Base-by-base conservation (phyloP, 1,140 invertebrate species). In the Lepidostoma basale region DNA sequence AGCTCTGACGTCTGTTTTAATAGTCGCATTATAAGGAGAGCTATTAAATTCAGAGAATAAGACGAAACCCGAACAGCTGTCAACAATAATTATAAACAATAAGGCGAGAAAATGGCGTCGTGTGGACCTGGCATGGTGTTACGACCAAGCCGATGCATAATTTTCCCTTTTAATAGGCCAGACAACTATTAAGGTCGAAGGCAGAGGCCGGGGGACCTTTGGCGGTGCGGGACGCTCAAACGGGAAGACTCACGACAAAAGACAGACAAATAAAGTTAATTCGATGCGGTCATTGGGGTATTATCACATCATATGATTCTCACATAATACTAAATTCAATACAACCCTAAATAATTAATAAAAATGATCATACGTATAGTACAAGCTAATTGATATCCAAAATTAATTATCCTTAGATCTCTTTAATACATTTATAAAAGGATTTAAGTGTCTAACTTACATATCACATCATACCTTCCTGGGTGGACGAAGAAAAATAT, bases 11-110 rank as follows among this genome's bases (percentile, higher is more conserved):
- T 49, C 25, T 22, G 18, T 49, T 49, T 49, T 49, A 49, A 49
- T 49, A 23, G 10, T 2, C 45, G 45, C 45, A 49, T 49, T 49
- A 22, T 49, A 49, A 18, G 6, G 45, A 12, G 18, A 25, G 12
- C 45, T 49, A 18, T 49, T 49, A 49, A 23, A 23, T 49, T 49
- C 44, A 12, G 23, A n/a, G 28, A 56, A 20, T 30, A 30, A 30
- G 49, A 28, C 49, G 26, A 28, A 14, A 12, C 49, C 9, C n/a
- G 14, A 56, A 28, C 56, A 59, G 25, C 56, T 59, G 56, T 59
- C 56, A 59, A 59, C 56, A 23, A 12, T 59, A 20, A 42, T 59
- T 59, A 59, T 33, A 59, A 40, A 20, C 56, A 59, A 59, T 40
- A 8, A 16, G 33, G 36, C 56, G 30, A 20, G 36, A 18, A 59